A percentile compares a stretch with the other conserved stretches of the same genome.
These are phyloP conservation scores for Macrostomum lignano DNA, from an alignment of 1,140 invertebrate genomes.

Conservation along the genomic window DNA sequence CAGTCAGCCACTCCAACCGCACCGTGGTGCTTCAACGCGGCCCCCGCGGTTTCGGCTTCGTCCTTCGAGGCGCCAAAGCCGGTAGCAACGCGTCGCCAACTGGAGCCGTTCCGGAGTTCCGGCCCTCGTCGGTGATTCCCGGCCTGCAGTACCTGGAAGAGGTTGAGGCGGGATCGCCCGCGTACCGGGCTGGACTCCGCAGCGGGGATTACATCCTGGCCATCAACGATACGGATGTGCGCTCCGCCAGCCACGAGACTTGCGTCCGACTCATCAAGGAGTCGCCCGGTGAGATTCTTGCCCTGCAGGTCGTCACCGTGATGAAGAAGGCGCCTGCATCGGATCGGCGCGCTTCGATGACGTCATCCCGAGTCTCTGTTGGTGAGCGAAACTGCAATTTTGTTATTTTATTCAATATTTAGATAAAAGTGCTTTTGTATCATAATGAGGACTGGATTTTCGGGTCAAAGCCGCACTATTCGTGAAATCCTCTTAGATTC, in stretches of 20 bases:
- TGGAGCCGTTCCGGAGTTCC: no score
- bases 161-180: constrained; percentile 79
- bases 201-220: constrained; percentile 79
- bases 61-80: constrained; percentile 77
- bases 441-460: no score
- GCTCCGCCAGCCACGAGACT: constrained; percentile 67
- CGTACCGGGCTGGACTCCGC: constrained; percentile 65
- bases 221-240: constrained; percentile 77
- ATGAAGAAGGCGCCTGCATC: background rate
- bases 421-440: no score
- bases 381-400: no score
- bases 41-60: constrained; percentile 84
- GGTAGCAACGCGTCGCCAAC: no score
- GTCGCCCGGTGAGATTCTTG: constrained; percentile 64
- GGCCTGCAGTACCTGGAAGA: constrained; percentile 94
- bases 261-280: constrained; percentile 76
- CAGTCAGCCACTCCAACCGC: no score
- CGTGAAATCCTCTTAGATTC: no score
- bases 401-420: no score
- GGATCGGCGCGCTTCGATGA: no score
- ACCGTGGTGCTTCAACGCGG: constrained; percentile 79
- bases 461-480: no score
- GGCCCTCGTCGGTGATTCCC: constrained; percentile 42
- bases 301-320: constrained; percentile 48
- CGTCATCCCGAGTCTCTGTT: no score